Evolutionary conservation across 1,140 invertebrate species (phyloP).

Genomic region (Anastrepha obliqua): DNA sequence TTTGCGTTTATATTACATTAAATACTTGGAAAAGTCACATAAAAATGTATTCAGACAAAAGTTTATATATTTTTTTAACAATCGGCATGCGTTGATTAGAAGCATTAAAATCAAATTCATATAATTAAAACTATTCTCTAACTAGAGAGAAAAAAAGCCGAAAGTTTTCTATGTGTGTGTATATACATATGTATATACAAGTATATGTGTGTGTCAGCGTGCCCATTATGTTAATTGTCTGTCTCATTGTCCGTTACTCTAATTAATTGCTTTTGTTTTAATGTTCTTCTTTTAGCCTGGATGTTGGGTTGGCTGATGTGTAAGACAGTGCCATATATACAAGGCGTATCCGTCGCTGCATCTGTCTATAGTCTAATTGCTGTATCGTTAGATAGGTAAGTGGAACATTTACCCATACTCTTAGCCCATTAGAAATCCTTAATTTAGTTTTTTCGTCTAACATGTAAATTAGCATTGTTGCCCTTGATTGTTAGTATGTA

Average conservation of each 20-base stretch:
- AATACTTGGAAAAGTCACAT: too few relatives aligned
- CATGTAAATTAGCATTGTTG: slow-evolving; percentile 30
- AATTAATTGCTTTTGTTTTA: slow-evolving; percentile 55
- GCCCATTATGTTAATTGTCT: slow-evolving; percentile 44
- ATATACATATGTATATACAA: too few relatives aligned
- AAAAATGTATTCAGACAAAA: too few relatives aligned
- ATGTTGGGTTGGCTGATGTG: slow-evolving; percentile 94
- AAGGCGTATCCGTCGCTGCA: slow-evolving; percentile 94
- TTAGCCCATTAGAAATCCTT: neutral
- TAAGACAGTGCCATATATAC: slow-evolving; percentile 94
- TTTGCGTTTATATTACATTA: too few relatives aligned
- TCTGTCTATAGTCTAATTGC: slow-evolving; percentile 95
- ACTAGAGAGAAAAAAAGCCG: too few relatives aligned
- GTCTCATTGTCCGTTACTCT: slow-evolving; percentile 24
- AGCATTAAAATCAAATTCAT: slow-evolving; percentile 2
- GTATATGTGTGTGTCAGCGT: neutral
- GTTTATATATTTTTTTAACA: too few relatives aligned
- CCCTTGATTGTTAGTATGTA: neutral
- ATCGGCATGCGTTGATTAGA: neutral
- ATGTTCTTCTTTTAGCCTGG: slow-evolving; percentile 84
- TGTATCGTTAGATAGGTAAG: slow-evolving; percentile 94
- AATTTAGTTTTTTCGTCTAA: neutral
- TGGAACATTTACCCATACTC: slow-evolving; percentile 9
- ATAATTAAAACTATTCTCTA: neutral
- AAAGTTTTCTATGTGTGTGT: neutral